A percentile compares a stretch with the other conserved stretches of the same genome.
These are phyloP conservation scores for Thelaira solivaga DNA, from an alignment of 2,888 invertebrate species.

Conservation along the genomic window DNA sequence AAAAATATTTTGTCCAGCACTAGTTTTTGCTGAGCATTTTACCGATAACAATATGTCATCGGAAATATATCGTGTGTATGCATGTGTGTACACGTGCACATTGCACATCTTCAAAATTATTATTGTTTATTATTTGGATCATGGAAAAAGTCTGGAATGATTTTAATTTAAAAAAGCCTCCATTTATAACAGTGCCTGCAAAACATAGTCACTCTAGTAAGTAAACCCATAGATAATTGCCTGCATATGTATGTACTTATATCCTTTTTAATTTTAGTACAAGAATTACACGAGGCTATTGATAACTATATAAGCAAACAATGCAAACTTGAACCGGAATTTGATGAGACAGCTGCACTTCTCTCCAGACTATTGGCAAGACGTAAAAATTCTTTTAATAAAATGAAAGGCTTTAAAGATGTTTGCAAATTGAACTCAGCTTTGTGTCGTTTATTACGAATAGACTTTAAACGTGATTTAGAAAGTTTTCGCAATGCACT, in stretches of 20 bases:
- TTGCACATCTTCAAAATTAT: no score
- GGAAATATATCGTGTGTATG: no score
- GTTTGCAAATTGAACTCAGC: constrained; percentile 73
- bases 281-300: constrained; percentile 65
- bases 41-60: no score
- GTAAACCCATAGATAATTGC: not conserved
- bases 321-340: constrained; percentile 62
- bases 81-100: no score
- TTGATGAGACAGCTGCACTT: constrained; percentile 71
- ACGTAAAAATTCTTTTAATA: constrained; percentile 73
- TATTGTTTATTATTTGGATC: not conserved
- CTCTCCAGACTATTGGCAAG: constrained; percentile 74
- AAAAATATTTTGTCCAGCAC: no score
- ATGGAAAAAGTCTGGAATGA: constrained; percentile 73
- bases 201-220: constrained; percentile 68
- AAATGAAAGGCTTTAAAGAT: constrained; percentile 72
- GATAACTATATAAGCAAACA: constrained; percentile 61
- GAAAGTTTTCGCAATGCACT: constrained; percentile 69
- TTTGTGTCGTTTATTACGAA: constrained; percentile 70
- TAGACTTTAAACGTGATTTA: constrained; percentile 70
- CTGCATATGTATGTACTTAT: not conserved
- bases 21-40: no score
- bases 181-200: constrained; percentile 69
- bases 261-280: constrained; percentile 62
- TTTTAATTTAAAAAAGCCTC: constrained; percentile 72